Evolutionary conservation across 2,113 vertebrate genomes (phyloP).

Genomic region (Lepisosteus osseus): DNA sequence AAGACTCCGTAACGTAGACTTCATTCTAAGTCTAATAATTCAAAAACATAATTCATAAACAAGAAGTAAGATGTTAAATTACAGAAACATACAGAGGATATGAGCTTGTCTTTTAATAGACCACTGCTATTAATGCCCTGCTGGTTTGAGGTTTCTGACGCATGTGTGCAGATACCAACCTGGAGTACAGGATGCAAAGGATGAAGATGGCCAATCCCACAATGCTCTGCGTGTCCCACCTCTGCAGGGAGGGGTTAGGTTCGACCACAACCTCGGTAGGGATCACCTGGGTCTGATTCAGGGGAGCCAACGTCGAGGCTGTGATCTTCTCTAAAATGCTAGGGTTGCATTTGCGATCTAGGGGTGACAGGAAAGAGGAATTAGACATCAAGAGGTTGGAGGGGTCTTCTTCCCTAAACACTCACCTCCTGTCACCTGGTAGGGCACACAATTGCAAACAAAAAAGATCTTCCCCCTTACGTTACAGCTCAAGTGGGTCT

Average conservation of each 20-base stretch:
- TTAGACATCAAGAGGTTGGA: too few relatives aligned
- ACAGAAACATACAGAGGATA: too few relatives aligned
- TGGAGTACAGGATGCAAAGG: constrained; percentile 87
- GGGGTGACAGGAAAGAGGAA: constrained; percentile 5
- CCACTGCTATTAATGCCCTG: neutral
- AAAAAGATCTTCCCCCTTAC: too few relatives aligned
- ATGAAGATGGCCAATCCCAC: constrained; percentile 78
- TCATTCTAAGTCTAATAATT: too few relatives aligned
- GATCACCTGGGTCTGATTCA: constrained; percentile 66
- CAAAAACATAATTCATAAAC: too few relatives aligned
- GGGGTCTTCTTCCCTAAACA: too few relatives aligned
- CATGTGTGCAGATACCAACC: constrained; percentile 53
- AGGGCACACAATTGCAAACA: too few relatives aligned
- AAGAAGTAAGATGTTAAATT: too few relatives aligned
- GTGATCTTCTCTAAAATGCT: constrained; percentile 75
- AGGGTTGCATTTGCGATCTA: constrained; percentile 85
- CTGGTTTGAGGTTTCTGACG: neutral
- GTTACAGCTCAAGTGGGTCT: too few relatives aligned
- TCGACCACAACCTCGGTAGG: constrained; percentile 52
- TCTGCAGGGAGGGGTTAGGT: constrained; percentile 65
- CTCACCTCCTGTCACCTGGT: too few relatives aligned
- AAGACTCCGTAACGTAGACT: too few relatives aligned
- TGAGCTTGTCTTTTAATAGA: neutral
- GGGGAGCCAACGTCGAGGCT: constrained; percentile 54
- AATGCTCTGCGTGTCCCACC: constrained; percentile 79